Evolutionary conservation across 2,113 vertebrate genomes (phyloP).

Genomic region (Tinamus guttatus): DNA sequence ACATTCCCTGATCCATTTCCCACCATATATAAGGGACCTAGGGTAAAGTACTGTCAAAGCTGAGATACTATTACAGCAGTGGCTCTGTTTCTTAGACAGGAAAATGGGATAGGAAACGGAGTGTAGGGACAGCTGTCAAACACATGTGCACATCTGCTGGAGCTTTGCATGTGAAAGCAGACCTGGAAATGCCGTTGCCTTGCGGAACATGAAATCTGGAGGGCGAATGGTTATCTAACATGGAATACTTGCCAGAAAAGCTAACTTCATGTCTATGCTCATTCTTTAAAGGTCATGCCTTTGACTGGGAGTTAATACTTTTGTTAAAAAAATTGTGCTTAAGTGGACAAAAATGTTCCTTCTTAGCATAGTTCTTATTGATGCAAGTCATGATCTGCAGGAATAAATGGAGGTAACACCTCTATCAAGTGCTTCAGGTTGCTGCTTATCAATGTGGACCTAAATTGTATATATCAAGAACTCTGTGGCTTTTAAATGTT

Average conservation of each 20-base stretch:
- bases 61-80: neutral
- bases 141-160: neutral
- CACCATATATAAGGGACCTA: neutral
- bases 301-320: neutral
- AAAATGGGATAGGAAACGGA: neutral
- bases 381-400: neutral
- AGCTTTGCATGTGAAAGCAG: neutral
- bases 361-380: neutral
- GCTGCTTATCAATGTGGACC: neutral
- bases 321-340: neutral
- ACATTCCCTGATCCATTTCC: neutral
- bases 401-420: neutral
- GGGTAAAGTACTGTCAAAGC: neutral
- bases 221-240: neutral
- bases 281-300: neutral
- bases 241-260: neutral
- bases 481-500: neutral
- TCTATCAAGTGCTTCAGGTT: neutral
- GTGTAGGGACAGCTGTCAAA: neutral
- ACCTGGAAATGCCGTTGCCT: neutral
- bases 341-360: neutral
- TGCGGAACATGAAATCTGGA: neutral
- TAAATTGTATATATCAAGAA: neutral
- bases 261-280: neutral
- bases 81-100: neutral